Percentiles rank a stretch among this genome's conserved stretches.
Conservation (phyloP, 1,140 invertebrate species). For the Temnothorax curvispinosus region DNA sequence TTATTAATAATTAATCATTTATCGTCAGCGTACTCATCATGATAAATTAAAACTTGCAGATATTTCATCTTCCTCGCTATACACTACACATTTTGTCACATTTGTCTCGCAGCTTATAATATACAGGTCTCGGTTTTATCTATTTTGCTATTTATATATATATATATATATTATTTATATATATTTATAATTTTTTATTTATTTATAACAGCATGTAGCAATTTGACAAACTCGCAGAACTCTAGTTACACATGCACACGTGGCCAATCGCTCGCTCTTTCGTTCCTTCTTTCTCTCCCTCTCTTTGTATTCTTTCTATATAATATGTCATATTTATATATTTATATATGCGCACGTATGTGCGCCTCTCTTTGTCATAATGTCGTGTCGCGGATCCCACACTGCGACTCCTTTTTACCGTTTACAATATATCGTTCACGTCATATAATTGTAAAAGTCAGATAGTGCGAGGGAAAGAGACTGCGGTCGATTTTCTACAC, state of each 20-base stretch:
- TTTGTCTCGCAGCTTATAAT: constrained; percentile 42
- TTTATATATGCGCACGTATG: constrained; percentile 53
- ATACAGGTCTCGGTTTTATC: constrained; percentile 63
- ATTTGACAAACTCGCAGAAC: constrained; percentile 48
- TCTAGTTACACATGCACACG: constrained; percentile 40
- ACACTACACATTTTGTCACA: constrained; percentile 57
- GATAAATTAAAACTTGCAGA: constrained; percentile 68
- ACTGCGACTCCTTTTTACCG: constrained; percentile 57
- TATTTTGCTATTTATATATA: constrained; percentile 54
- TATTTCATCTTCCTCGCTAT: constrained; percentile 59
- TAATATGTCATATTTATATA: constrained; percentile 54
- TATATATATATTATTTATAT: constrained; percentile 56
- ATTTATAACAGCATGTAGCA: constrained; percentile 54
- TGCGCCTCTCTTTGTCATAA: constrained; percentile 56
- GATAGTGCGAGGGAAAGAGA: constrained; percentile 62
- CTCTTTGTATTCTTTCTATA: constrained; percentile 12
- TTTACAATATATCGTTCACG: constrained; percentile 63
- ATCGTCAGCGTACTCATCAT: constrained; percentile 62
- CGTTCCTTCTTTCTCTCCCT: constrained; percentile 33
- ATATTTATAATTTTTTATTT: constrained; percentile 58
- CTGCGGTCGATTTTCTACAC: constrained; percentile 38
- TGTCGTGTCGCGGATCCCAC: constrained; percentile 55
- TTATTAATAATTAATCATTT: constrained; percentile 75
- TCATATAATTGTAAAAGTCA: constrained; percentile 29
- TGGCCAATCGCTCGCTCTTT: constrained; percentile 38